A percentile compares a stretch with the other conserved stretches of the same genome.
Conservation (phyloP, 35 echinoderm and acorn worm genomes). For the Heliocidaris tuberculata region DNA sequence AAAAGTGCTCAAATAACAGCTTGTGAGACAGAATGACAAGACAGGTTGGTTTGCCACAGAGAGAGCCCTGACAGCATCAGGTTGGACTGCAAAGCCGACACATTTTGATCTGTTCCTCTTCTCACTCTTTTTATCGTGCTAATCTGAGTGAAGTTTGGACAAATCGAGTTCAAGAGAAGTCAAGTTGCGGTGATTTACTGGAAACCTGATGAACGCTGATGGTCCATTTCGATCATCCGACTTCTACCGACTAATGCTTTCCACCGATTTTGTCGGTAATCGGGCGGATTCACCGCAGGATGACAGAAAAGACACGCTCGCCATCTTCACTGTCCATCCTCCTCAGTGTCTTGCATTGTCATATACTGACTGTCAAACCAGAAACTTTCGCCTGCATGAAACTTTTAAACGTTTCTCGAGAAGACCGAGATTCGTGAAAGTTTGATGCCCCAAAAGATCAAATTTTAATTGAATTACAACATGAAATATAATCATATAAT, state of each 20-base stretch:
- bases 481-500: not conserved
- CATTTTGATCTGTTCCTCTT: not conserved
- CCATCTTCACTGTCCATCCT: not conserved
- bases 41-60: not conserved
- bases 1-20: not conserved
- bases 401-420: not conserved
- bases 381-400: not conserved
- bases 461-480: not conserved
- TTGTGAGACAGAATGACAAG: not conserved
- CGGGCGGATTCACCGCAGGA: not conserved
- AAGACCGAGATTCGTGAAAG: not conserved
- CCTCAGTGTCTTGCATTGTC: not conserved
- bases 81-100: not conserved
- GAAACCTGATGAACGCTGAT: not conserved
- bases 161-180: constrained; percentile 28
- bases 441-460: not conserved
- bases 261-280: not conserved
- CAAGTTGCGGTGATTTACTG: constrained; percentile 26
- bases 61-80: not conserved
- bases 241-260: not conserved
- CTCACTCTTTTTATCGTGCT: not conserved
- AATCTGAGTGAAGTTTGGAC: constrained; percentile 31
- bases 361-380: not conserved
- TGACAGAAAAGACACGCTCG: not conserved
- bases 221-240: not conserved